Base-by-base conservation (phyloP, 2,113 vertebrate genomes). In the Indicator indicator region DNA sequence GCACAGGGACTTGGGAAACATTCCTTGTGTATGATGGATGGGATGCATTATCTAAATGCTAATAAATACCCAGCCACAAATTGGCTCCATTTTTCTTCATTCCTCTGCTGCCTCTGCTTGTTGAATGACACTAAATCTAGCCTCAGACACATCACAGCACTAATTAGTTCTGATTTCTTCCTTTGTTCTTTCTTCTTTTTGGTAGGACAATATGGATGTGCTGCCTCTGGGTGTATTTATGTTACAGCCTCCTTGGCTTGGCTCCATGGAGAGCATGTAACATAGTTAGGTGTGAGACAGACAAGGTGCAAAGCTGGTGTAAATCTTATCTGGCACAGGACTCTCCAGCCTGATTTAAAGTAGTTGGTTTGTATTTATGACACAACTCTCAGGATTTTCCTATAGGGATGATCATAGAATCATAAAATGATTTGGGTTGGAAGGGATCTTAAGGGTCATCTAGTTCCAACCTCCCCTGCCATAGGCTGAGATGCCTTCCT, bases 81-180 rank as follows among this genome's bases (percentile, higher is more conserved):
- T 95, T 88, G 90, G 84, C 67, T 91, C 54, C 74, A 91, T 97
- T 97, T 96, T 95, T 96, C 96, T 97, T 97, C 94, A 97, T 97
- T 96, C 91, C 63, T 93, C 62, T 56, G 77, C 89, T 93, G 93
- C 78, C 94, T 38, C 54, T 84, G 75, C 65, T 64, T 46, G 52
- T 60, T 88, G 91, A 71, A 13, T 84, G 86, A 74, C 2, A 17
- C 55, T 86, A 91, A 82, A 93, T 96, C 86, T 62, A 68, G 74
- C 50, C 70, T n/a, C 63, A 63, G 81, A 79, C 74, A 89, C 73
- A 73, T 80, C 67, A 65, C 28, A 33, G 55, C 50, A 36, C 76
- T 96, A 94, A 95, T 89, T 71, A 75, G 52, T 56, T 69, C 71
- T 2, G 2, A 46, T 85, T 91, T 88, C 88, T 89, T 70, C 46